Percentiles rank a stretch among this genome's conserved stretches.
These are phyloP conservation scores for Pangasius macronema DNA, from an alignment of 2,797 vertebrate genomes.

Conservation along the genomic window DNA sequence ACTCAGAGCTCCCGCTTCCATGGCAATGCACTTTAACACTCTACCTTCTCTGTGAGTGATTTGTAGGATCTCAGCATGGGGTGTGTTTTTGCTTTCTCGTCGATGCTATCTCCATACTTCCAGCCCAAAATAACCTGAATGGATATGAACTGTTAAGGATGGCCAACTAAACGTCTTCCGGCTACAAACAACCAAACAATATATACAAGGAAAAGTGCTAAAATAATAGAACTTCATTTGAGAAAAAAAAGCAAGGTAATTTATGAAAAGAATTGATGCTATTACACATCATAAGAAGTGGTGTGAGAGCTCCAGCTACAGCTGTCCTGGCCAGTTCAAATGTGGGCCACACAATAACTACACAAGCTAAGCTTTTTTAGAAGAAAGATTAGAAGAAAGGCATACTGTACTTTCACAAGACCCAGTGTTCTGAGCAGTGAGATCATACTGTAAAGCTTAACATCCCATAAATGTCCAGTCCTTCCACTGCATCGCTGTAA, in stretches of 20 bases:
- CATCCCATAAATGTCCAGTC: not conserved
- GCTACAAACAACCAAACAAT: not conserved
- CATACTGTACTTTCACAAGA: not conserved
- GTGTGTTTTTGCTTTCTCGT: constrained; percentile 92
- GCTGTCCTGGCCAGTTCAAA: too few relatives aligned
- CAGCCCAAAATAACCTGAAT: constrained; percentile 88
- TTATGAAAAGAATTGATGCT: not conserved
- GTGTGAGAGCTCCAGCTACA: not conserved
- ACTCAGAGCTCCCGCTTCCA: not conserved
- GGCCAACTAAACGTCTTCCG: not conserved
- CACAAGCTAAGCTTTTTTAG: too few relatives aligned
- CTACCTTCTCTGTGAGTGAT: constrained; percentile 93
- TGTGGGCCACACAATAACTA: not conserved
- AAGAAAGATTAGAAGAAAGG: not conserved
- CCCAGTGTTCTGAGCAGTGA: not conserved
- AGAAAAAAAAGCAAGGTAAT: not conserved
- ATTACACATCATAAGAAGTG: not conserved
- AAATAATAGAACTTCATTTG: not conserved
- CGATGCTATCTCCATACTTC: constrained; percentile 90
- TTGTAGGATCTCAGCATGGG: constrained; percentile 93
- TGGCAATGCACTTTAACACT: not conserved
- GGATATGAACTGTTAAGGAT: constrained; percentile 7
- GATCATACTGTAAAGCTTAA: not conserved
- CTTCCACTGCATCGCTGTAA: not conserved
- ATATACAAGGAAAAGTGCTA: not conserved